A percentile compares a stretch with the other conserved stretches of the same genome.
These are phyloP conservation scores for Tribolium freemani DNA, from an alignment of 2,888 invertebrate species.

Conservation along the genomic window DNA sequence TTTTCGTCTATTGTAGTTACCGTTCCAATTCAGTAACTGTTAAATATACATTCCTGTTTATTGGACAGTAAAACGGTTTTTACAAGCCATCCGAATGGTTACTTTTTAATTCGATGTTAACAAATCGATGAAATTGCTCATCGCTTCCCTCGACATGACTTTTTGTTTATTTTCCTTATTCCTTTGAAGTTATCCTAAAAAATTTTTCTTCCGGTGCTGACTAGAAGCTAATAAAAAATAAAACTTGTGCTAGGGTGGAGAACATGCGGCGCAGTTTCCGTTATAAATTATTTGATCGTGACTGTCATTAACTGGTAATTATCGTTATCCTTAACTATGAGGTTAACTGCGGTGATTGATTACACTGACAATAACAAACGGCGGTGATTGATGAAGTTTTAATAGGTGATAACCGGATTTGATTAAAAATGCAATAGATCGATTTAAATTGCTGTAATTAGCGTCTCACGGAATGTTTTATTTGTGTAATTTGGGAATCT, in stretches of 20 bases:
- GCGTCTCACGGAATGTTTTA: neutral
- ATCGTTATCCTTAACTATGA: conserved; percentile 39
- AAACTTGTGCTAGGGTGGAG: neutral
- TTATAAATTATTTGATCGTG: conserved; percentile 38
- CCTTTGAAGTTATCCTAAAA: neutral
- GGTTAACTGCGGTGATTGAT: conserved; percentile 40
- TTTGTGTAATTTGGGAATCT: no score
- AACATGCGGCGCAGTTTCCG: conserved; percentile 9
- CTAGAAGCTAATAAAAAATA: neutral
- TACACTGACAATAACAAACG: conserved; percentile 38
- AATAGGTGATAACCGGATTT: conserved; percentile 34
- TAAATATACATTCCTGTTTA: conserved; percentile 22
- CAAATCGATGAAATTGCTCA: conserved; percentile 7
- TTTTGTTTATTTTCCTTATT: neutral
- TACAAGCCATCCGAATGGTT: conserved; percentile 21
- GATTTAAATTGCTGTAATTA: neutral
- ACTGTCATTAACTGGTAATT: conserved; percentile 40
- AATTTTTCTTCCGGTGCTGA: neutral
- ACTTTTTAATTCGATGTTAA: conserved; percentile 27
- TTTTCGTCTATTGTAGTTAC: neutral
- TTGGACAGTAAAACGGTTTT: conserved; percentile 25
- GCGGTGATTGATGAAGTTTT: conserved; percentile 41
- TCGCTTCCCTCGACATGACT: neutral
- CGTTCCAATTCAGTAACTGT: conserved; percentile 1
- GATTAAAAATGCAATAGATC: conserved; percentile 21